Evolutionary conservation across 2,888 invertebrate genomes (phyloP).

Genomic region (Caprella mutica): DNA sequence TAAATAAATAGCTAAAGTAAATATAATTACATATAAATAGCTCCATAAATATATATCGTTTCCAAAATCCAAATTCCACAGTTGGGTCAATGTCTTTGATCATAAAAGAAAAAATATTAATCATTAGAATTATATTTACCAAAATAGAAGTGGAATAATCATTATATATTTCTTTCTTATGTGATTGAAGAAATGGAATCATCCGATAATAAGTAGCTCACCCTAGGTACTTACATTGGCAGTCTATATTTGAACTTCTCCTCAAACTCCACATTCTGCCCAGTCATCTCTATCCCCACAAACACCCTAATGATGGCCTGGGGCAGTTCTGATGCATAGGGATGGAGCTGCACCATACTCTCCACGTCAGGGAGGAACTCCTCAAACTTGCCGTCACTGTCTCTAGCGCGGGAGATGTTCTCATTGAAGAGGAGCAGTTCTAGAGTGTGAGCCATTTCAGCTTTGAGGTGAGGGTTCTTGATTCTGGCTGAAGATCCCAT

Average conservation of each 20-base stretch:
- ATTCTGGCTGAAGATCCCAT: slow-evolving; percentile 75
- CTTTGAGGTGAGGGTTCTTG: slow-evolving; percentile 76
- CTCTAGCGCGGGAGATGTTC: slow-evolving; percentile 37
- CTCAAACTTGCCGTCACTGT: slow-evolving; percentile 1
- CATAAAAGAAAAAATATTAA: no score
- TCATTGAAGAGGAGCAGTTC: slow-evolving; percentile 69
- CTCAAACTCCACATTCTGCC: slow-evolving; percentile 87
- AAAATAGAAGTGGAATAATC: no score
- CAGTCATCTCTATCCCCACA: slow-evolving; percentile 96
- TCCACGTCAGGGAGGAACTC: slow-evolving; percentile 43
- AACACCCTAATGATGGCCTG: slow-evolving; percentile 75
- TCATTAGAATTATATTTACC: no score
- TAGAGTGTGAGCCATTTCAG: slow-evolving; percentile 75
- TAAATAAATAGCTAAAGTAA: no score
- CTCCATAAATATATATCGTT: no score
- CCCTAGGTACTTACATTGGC: slow-evolving; percentile 62
- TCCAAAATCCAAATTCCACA: no score
- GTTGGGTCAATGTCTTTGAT: no score
- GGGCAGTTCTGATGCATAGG: slow-evolving; percentile 51
- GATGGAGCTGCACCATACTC: slow-evolving; percentile 48
- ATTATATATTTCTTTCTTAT: no score
- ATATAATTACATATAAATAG: no score
- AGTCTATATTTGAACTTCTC: slow-evolving; percentile 92
- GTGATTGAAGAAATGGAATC: no score
- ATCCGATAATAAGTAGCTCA: no score